Conservation (phyloP, 1,140 invertebrate species). For the Thrips palmi region DNA sequence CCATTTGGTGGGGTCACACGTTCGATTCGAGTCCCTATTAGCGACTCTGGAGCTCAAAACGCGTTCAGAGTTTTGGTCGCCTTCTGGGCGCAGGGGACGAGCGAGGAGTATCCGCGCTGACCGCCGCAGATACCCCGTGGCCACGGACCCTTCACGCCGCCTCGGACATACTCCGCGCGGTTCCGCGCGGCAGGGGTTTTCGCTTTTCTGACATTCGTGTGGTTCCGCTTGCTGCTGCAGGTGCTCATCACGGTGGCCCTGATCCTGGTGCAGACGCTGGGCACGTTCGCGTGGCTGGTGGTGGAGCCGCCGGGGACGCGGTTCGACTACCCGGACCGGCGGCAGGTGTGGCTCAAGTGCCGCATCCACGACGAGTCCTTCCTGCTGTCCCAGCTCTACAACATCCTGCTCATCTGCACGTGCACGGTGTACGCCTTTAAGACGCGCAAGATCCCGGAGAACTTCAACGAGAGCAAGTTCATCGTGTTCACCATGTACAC, state of each 20-base stretch:
- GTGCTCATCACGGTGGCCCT: conserved; percentile 45
- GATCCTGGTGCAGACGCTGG: conserved; percentile 47
- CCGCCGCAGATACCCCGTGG: no score
- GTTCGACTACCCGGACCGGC: conserved; percentile 36
- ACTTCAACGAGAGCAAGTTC: conserved; percentile 74
- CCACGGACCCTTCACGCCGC: no score
- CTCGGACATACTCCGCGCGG: no score
- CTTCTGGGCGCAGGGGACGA: no score
- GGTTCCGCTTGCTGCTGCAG: conserved; percentile 20
- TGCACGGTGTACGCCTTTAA: conserved; percentile 75
- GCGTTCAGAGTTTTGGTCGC: no score
- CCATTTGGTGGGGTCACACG: no score
- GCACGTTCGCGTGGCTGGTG: no score
- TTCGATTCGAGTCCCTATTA: no score
- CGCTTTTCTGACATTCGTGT: no score
- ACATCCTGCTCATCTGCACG: conserved; percentile 54
- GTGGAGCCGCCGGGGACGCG: conserved; percentile 51
- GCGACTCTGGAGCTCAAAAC: no score
- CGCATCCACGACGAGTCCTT: conserved; percentile 48
- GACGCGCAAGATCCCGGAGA: conserved; percentile 71
- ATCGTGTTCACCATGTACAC: conserved; percentile 78
- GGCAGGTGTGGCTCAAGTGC: conserved; percentile 43
- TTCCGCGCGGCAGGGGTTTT: no score
- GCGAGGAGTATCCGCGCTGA: no score
- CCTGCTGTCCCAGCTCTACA: conserved; percentile 57